Conservation (phyloP, 2,797 vertebrate species). For the Rhyacichthys aspro region DNA sequence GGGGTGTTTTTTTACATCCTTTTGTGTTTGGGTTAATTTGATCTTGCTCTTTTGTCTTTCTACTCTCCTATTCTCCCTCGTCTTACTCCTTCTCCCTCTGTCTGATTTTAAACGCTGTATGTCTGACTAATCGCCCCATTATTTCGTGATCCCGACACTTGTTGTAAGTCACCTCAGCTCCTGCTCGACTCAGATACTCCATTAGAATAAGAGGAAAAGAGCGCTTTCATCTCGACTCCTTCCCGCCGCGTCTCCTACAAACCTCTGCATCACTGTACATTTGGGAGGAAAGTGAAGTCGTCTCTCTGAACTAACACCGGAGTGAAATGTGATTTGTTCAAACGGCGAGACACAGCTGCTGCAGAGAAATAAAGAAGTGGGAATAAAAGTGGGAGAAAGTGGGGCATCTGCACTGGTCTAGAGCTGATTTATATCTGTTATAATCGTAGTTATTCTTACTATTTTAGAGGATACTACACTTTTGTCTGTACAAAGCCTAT, state of each 20-base stretch:
- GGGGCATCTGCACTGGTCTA: too few species aligned
- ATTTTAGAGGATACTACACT: too few species aligned
- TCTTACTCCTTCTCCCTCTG: not conserved
- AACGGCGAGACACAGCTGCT: not conserved
- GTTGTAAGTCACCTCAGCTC: not conserved
- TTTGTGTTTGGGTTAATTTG: too few species aligned
- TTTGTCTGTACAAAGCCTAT: too few species aligned
- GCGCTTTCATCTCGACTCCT: not conserved
- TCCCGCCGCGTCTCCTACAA: not conserved
- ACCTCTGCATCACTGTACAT: not conserved
- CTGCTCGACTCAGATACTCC: not conserved
- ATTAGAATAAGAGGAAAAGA: constrained; percentile 1
- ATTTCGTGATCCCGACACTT: not conserved
- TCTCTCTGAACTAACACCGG: not conserved
- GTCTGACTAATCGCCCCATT: not conserved
- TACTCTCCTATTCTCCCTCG: not conserved
- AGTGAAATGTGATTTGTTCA: too few species aligned
- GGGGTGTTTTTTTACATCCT: too few species aligned
- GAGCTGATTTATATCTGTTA: too few species aligned
- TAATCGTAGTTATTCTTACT: too few species aligned
- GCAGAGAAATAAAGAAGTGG: not conserved
- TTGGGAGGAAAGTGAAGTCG: not conserved
- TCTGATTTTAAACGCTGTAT: too few species aligned
- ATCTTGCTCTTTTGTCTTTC: not conserved
- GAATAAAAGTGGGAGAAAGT: not conserved